Conservation (phyloP, 2,113 vertebrate genomes). For the Muntiacus reevesi region DNA sequence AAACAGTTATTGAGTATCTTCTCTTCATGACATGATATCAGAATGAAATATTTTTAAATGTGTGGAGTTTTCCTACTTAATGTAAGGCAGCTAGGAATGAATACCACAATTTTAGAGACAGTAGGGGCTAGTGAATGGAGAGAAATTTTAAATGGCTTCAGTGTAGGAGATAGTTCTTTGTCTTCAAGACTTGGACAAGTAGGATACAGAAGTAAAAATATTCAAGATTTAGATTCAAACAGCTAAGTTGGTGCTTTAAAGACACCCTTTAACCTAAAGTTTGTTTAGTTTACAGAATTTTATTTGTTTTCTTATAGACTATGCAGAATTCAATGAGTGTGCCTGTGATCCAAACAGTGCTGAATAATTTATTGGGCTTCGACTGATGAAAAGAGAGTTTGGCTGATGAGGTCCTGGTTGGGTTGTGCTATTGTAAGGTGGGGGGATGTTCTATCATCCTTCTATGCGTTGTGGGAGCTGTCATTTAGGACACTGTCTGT, state of each 20-base stretch:
- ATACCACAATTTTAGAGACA: not conserved
- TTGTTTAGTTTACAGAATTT: not conserved
- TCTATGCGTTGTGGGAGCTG: not conserved
- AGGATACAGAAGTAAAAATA: not conserved
- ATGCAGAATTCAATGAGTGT: not conserved
- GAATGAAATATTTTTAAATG: not conserved
- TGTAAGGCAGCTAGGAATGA: not conserved
- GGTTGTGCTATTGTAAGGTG: not conserved
- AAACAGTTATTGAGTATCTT: not conserved
- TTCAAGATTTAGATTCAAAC: not conserved
- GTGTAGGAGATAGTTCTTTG: slow-evolving; percentile 11
- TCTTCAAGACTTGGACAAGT: not conserved
- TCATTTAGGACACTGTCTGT: not conserved
- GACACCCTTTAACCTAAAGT: not conserved
- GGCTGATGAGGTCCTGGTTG: not conserved
- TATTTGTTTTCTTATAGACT: not conserved
- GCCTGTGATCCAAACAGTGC: not conserved
- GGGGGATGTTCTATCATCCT: not conserved
- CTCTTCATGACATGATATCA: not conserved
- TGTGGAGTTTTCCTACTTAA: not conserved
- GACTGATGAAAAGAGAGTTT: not conserved
- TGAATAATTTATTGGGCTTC: slow-evolving; percentile 47
- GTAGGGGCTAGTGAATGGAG: not conserved
- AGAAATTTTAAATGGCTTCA: not conserved
- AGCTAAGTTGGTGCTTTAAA: not conserved